Evolutionary conservation across 2,113 vertebrate species (phyloP).

Genomic region (Ameiurus melas): DNA sequence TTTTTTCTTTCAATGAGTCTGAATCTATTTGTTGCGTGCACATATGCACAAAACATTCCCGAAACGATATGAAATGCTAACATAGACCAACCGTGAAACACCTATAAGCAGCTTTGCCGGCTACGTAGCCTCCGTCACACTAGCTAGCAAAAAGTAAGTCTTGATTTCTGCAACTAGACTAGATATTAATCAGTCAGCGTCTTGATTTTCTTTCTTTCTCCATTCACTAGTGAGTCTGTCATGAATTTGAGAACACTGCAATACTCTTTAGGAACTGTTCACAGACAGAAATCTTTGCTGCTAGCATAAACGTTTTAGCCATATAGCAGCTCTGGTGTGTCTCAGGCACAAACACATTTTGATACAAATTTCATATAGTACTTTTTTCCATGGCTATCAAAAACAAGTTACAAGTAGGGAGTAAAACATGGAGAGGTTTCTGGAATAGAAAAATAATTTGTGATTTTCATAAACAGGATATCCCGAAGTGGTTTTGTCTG

Average conservation of each 20-base stretch:
- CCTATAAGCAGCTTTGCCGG: background rate
- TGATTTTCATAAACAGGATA: background rate
- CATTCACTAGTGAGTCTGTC: background rate
- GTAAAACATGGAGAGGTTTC: background rate
- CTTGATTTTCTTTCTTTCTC: background rate
- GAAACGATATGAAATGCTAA: background rate
- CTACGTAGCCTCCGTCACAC: background rate
- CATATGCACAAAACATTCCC: background rate
- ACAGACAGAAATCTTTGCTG: background rate
- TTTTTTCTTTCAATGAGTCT: background rate
- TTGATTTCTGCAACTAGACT: background rate
- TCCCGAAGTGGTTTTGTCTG: background rate
- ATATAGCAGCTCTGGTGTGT: background rate
- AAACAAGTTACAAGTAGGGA: background rate
- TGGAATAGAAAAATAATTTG: background rate
- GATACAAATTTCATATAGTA: background rate
- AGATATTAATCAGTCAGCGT: background rate
- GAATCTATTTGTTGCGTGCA: background rate
- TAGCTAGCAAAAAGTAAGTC: background rate
- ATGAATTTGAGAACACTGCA: background rate
- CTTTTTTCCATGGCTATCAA: background rate
- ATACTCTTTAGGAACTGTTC: background rate
- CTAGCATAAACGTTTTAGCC: background rate
- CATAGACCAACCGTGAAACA: background rate
- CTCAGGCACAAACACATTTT: background rate